Base-by-base conservation (phyloP, 2,888 invertebrate genomes). In the Cataglyphis albicans region DNA sequence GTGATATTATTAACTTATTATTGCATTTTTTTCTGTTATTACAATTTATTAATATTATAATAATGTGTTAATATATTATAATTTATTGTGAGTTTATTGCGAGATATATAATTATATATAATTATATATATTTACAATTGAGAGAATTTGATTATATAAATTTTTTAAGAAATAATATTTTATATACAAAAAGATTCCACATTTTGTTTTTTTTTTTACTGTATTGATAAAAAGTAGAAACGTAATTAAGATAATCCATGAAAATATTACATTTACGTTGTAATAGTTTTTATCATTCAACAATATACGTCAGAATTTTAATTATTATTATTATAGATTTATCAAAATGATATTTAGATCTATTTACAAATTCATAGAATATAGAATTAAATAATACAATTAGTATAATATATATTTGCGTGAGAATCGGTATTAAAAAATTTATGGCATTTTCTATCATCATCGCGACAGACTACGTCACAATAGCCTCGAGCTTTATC, bases 401-500 rank as follows among this genome's bases (percentile, higher is more conserved):
- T 65, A 25, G 4, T 21, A 29, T 1, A 6, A 5, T 59, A 29
- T 9, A 38, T 65, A 29, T 29, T 41, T 29, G 65, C 38, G 9
- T 32, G 21, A 18, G 10, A 18, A 2, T 0, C 3, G 29, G 2
- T 73, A 73, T 67, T 65, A 55, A 57, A 55, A 67, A 41, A 41
- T 57, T 76, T 76, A 41, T 15, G 41, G 15, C 29, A 67, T 57
- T 55, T 76, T 55, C 29, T 65, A 76, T 76, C n/a, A 65, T 65
- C 41, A 67, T 67, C 76, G 32, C 32, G 29, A 38, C 38, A 18
- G 38, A 65, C n/a, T 38, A 76, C 65, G 85, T 63, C 63, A 65
- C 41, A 78, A 85, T 84, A 78, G 81, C 70, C 64, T 35, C 67
- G 29, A 29, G 65, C 64, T 80, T 84, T 72, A 83, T 89, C 88